Conservation (phyloP, 2,888 invertebrate species). For the Eristalis tenax region DNA sequence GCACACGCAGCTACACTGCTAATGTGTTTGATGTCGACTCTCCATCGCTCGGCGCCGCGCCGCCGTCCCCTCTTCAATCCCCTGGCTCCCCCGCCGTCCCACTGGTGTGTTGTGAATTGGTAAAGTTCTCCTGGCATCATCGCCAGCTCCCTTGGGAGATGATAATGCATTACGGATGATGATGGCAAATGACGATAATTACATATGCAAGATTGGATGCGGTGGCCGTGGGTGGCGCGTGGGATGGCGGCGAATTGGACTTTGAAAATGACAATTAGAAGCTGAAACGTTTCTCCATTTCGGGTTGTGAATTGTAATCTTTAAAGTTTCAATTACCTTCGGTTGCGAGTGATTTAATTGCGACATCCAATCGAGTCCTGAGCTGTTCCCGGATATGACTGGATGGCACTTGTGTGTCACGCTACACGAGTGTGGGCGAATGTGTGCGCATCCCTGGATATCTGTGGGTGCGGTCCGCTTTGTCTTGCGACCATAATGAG, state of each 20-base stretch:
- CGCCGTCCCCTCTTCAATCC: neutral
- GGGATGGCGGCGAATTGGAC: constrained; percentile 5
- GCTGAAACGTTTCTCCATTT: constrained; percentile 9
- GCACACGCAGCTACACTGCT: constrained; percentile 16
- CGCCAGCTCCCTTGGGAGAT: constrained; percentile 5
- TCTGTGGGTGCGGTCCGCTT: neutral
- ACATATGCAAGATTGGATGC: constrained; percentile 67
- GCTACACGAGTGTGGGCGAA: neutral
- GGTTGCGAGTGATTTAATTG: constrained; percentile 12
- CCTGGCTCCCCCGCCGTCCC: too few species aligned
- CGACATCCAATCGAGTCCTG: neutral
- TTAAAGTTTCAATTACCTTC: constrained; percentile 59
- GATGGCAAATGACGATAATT: constrained; percentile 71
- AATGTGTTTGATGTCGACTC: constrained; percentile 48
- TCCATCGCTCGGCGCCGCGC: neutral
- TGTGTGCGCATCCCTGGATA: neutral
- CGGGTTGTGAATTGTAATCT: constrained; percentile 38
- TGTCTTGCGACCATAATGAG: constrained; percentile 38
- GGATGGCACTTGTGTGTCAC: neutral
- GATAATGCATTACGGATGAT: constrained; percentile 69
- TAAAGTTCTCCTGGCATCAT: constrained; percentile 45
- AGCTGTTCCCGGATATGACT: too few species aligned
- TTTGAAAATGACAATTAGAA: constrained; percentile 42
- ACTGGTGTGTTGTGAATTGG: constrained; percentile 45
- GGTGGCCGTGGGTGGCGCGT: constrained; percentile 34